Base-by-base conservation (phyloP, 1,140 invertebrate genomes). In the Leguminivora glycinivorella region DNA sequence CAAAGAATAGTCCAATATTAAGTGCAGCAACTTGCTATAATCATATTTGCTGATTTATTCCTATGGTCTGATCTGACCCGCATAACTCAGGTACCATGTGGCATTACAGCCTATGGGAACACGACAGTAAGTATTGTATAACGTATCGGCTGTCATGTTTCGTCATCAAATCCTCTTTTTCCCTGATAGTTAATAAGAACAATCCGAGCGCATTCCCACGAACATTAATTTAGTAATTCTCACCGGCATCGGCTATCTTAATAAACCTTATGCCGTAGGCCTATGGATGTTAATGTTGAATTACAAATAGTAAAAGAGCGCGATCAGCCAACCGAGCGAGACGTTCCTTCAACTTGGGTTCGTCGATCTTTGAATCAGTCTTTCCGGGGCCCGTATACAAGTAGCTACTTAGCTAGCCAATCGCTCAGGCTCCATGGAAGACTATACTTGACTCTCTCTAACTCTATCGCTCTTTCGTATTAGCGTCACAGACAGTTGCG, bases 261-360 rank as follows among this genome's bases (percentile, higher is more conserved):
- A 29, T 63, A 22, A 31, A 63, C 26, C 58, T 31, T 63, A 63
- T 63, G 25, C 58, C 58, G 26, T 29, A 22, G 58, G 58, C n/a
- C 17, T 31, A 63, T 34, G 58, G 58, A 14, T 31, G 58, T 29
- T 14, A 31, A 63, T 31, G 26, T 26, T 34, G n/a, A 29, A 34
- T 63, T 31, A 63, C 58, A 63, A 63, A 63, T 63, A 63, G 58
- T 63, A 63, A 63, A 63, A 63, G 58, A 63, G 75, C 70, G 74
- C 71, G 75, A 83, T 83, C 81, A 81, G 56, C 70, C 80, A 84
- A 68, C 81, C 77, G 69, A 85, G 83, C 88, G 87, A 71, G 79
- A 88, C 86, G 88, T 88, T 85, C 85, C 73, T 89, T 90, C 83
- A 89, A 84, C 84, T 83, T 68, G 70, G 80, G 87, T 86, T 88